These are phyloP conservation scores for Cyclophora punctaria DNA, from an alignment of 2,888 invertebrate species.

Conservation along the genomic window DNA sequence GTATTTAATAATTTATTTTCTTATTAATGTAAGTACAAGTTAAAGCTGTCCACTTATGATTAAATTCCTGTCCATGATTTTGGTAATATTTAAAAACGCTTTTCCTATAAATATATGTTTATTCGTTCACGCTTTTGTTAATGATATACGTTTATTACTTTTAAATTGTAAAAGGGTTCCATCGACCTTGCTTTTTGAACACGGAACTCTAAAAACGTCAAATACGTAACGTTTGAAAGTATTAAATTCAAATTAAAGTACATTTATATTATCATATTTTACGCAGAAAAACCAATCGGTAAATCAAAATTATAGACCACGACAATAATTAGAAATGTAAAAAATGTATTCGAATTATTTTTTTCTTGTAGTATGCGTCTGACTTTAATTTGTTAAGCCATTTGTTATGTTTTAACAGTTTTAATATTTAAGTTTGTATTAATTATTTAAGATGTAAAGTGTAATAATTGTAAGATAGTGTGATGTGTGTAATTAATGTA, in stretches of 20 bases:
- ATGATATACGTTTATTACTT: too few species aligned
- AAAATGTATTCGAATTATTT: too few species aligned
- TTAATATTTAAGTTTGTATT: constrained; percentile 1
- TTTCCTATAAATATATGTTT: too few species aligned
- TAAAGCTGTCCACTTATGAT: background rate
- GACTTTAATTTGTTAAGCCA: background rate
- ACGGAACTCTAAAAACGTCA: too few species aligned
- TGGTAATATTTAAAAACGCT: too few species aligned
- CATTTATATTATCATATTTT: background rate
- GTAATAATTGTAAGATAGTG: constrained; percentile 25
- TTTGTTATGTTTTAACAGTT: background rate
- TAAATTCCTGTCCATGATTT: background rate
- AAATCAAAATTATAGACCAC: constrained; percentile 40
- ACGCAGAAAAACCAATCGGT: constrained; percentile 2
- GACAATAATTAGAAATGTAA: constrained; percentile 64
- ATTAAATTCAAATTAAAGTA: background rate
- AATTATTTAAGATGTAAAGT: constrained; percentile 17
- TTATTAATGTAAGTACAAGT: constrained; percentile 11
- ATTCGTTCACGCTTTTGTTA: too few species aligned
- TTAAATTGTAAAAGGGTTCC: too few species aligned
- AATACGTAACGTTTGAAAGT: too few species aligned
- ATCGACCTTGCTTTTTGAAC: too few species aligned
- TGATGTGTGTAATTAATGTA: constrained; percentile 54
- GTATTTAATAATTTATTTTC: constrained; percentile 32
- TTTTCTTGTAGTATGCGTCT: too few species aligned